Percentiles rank a stretch among this genome's conserved stretches.
Evolutionary conservation across 2,888 invertebrate genomes (phyloP).

Genomic region (Platerodrilus igneus): DNA sequence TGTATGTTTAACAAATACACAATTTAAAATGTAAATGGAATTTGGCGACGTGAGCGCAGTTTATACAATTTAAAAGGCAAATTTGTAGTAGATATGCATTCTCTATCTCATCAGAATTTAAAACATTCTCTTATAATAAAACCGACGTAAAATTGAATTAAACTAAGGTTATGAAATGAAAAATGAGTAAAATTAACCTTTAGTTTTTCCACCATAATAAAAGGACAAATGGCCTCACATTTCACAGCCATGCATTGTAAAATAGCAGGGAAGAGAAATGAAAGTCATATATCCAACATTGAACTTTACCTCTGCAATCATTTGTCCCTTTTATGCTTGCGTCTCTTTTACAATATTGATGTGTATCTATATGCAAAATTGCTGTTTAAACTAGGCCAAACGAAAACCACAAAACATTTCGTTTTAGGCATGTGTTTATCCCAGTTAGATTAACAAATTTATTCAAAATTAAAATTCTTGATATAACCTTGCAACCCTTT

Average conservation of each 20-base stretch:
- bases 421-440: too few relatives aligned
- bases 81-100: slow-evolving; percentile 20
- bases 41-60: slow-evolving; percentile 19
- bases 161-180: slow-evolving; percentile 21
- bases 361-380: slow-evolving; percentile 14
- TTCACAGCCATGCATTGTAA: slow-evolving; percentile 31
- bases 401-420: too few relatives aligned
- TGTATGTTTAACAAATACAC: slow-evolving; percentile 16
- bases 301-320: slow-evolving; percentile 33
- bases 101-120: slow-evolving; percentile 17
- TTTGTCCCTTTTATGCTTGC: slow-evolving; percentile 28
- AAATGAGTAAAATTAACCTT: slow-evolving; percentile 22
- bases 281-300: slow-evolving; percentile 35
- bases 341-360: slow-evolving; percentile 22
- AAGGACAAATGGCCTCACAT: slow-evolving; percentile 30
- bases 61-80: slow-evolving; percentile 23
- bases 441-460: not conserved
- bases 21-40: slow-evolving; percentile 24
- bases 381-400: too few relatives aligned
- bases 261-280: slow-evolving; percentile 35
- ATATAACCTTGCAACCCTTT: slow-evolving; percentile 4
- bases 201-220: slow-evolving; percentile 20
- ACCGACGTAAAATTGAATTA: slow-evolving; percentile 17
- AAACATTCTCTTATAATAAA: slow-evolving; percentile 14
- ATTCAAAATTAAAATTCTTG: slow-evolving; percentile 7